Conservation (phyloP, 2,113 vertebrate genomes). For the Mastomys coucha region DNA sequence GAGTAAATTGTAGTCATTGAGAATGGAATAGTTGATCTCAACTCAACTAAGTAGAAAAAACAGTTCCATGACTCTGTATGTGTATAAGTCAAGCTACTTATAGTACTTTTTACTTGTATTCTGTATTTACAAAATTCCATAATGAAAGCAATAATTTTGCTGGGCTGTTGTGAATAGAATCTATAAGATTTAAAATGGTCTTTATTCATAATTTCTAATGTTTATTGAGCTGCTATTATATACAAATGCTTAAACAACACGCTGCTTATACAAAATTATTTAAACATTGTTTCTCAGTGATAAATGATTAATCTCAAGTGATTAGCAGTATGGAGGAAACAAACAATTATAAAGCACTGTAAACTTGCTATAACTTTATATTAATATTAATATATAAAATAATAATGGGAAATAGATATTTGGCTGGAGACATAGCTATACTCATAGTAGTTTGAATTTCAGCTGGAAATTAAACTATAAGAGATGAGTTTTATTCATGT, state of each 20-base stretch:
- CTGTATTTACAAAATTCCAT: neutral
- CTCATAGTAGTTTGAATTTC: neutral
- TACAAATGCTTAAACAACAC: neutral
- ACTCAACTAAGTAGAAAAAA: neutral
- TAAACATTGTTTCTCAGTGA: neutral
- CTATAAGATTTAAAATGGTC: neutral
- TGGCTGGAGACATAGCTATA: neutral
- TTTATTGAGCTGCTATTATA: slow-evolving; percentile 2
- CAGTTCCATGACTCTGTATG: neutral
- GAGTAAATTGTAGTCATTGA: neutral
- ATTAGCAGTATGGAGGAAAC: neutral
- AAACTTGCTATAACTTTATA: neutral
- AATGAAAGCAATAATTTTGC: neutral
- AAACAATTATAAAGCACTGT: neutral
- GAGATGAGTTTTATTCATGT: neutral
- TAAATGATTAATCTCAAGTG: neutral
- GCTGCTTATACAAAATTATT: neutral
- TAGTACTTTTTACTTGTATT: neutral
- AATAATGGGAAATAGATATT: neutral
- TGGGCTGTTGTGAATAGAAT: neutral
- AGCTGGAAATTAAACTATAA: neutral
- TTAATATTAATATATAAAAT: slow-evolving; percentile 21
- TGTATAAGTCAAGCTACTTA: neutral
- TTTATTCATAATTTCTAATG: neutral
- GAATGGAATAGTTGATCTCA: neutral